phyloP scores from a whole-genome alignment of 2,797 vertebrate species.

The Rhinogobio ventralis region DNA sequence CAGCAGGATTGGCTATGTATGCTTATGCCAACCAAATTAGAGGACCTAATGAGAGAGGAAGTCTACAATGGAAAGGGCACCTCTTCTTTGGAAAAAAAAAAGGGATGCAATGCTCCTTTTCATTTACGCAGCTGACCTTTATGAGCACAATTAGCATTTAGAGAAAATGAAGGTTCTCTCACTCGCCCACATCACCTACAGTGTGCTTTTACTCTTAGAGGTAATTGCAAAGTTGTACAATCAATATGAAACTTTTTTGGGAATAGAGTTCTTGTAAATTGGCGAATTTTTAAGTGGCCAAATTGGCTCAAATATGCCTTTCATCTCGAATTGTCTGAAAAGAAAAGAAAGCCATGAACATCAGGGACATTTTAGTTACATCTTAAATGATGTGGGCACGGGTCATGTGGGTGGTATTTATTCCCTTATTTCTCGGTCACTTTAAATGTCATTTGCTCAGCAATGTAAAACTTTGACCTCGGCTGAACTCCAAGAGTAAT shows the following conservation, averaged over 20 bases:
- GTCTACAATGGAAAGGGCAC: slow-evolving; percentile 69
- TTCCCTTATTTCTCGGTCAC: slow-evolving; percentile 35
- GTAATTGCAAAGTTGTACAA: slow-evolving; percentile 68
- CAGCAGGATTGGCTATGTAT: not conserved
- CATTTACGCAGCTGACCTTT: slow-evolving; percentile 87
- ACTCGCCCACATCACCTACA: slow-evolving; percentile 58
- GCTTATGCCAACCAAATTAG: slow-evolving; percentile 66
- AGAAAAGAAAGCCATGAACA: slow-evolving; percentile 22
- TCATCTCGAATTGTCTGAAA: not conserved
- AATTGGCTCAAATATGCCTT: not conserved
- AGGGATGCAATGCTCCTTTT: slow-evolving; percentile 75
- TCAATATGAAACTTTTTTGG: slow-evolving; percentile 11
- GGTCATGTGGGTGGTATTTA: slow-evolving; percentile 2
- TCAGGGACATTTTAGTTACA: slow-evolving; percentile 32
- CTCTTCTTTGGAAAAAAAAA: slow-evolving; percentile 62
- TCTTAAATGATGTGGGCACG: slow-evolving; percentile 18
- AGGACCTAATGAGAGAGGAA: slow-evolving; percentile 73
- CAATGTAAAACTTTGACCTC: slow-evolving; percentile 33
- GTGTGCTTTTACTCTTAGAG: slow-evolving; percentile 66
- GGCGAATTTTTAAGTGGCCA: not conserved
- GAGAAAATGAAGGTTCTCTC: slow-evolving; percentile 79
- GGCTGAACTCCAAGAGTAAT: slow-evolving; percentile 14
- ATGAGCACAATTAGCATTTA: slow-evolving; percentile 88
- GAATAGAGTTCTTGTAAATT: slow-evolving; percentile 21
- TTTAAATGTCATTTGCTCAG: slow-evolving; percentile 11